Conservation (phyloP, 2,113 vertebrate genomes). For the Syngnathus scovelli region DNA sequence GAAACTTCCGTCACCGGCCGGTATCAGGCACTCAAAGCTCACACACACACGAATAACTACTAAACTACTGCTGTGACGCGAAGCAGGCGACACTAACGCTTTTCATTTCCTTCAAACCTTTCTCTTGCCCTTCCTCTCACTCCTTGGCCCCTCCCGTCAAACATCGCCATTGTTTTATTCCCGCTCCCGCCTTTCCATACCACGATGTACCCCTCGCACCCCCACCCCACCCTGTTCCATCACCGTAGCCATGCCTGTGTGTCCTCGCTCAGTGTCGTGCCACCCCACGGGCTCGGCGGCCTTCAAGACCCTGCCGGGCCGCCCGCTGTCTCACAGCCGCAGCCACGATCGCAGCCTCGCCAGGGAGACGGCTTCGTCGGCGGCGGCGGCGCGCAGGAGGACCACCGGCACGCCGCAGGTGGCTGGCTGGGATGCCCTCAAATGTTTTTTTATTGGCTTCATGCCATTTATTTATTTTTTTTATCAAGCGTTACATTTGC, state of each 20-base stretch:
- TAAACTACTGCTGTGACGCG: too few species aligned
- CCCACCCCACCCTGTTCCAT: constrained; percentile 59
- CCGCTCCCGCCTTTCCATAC: constrained; percentile 13
- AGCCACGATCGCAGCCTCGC: constrained; percentile 75
- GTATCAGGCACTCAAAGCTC: constrained; percentile 39
- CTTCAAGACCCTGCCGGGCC: constrained; percentile 82
- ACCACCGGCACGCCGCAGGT: constrained; percentile 63
- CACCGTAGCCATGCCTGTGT: constrained; percentile 90
- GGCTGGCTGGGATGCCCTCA: constrained; percentile 1
- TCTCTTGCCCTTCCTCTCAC: background rate
- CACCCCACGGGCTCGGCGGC: constrained; percentile 86
- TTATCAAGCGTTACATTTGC: background rate
- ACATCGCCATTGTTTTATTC: background rate
- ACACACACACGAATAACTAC: background rate
- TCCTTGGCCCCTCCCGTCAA: background rate
- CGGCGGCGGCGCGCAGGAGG: constrained; percentile 71
- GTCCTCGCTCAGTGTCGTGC: constrained; percentile 99
- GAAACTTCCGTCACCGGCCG: constrained; percentile 30
- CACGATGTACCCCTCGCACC: constrained; percentile 50
- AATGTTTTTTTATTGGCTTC: too few species aligned
- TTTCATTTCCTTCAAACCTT: constrained; percentile 14
- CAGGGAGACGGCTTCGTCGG: constrained; percentile 70
- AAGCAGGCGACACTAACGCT: constrained; percentile 68
- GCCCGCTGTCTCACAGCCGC: constrained; percentile 71
- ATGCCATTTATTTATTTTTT: too few species aligned